Base-by-base conservation (phyloP, 2,113 vertebrate genomes). In the Bos javanicus region DNA sequence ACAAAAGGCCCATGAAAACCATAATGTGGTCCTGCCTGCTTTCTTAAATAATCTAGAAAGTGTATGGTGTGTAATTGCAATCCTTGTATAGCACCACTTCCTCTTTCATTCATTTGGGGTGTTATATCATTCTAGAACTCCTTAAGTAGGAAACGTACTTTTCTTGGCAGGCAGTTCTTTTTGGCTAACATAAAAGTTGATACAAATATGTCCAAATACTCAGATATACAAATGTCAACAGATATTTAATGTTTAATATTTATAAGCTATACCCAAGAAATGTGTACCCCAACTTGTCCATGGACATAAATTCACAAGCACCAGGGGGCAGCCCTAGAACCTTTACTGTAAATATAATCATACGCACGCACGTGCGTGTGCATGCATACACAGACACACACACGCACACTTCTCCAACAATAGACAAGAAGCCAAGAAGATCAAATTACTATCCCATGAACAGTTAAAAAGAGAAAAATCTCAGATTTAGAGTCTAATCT, bases 401-500 rank as follows among this genome's bases (percentile, higher is more conserved):
- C 90, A 85, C 56, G 28, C 48, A 21, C 48, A 43, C 15, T 33
- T 43, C 48, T n/a, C 7, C 48, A 80, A 71, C 46, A 95, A 91
- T 95, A 97, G 89, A 94, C 93, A 95, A 98, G 84, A 80, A 98
- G 14, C 11, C 60, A 50, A 97, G 87, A 13, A 94, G 92, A 86
- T 92, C 28, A 95, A 97, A 95, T 96, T 92, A 97, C 84, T 36
- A 39, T 83, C 16, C 74, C 74, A 6, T 78, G 78, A 98, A 95
- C 33, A 90, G 76, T 96, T 97, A 95, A 95, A 97, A 96, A 94
- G 97, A 98, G 46, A 93, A 98, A 98, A 98, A 46, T 87, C 56
- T 52, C 1, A 2, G 0, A 1, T 78, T 98, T 95, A 91, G 90
- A 97, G 97, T 96, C 97, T 95, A 98, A 98, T 98, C 99, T 99